phyloP scores from a whole-genome alignment of 92 coral and sea anemone genomes.

The Paramuricea clavata region DNA sequence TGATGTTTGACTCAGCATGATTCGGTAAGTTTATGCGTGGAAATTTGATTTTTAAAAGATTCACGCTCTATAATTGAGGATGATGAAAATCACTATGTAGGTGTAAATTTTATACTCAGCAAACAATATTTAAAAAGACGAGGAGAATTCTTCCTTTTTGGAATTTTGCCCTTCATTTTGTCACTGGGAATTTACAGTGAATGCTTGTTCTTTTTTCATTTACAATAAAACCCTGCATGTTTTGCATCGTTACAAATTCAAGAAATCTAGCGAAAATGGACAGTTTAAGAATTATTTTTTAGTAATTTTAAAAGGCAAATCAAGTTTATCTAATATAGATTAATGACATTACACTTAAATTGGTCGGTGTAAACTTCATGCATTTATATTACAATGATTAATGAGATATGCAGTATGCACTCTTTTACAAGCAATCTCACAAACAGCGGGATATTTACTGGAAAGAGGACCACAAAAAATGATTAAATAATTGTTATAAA shows the following conservation, averaged over 20 bases:
- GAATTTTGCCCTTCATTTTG: no score
- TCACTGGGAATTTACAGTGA: no score
- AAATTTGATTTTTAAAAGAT: not conserved
- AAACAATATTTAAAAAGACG: not conserved
- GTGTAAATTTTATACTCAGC: not conserved
- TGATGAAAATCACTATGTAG: not conserved
- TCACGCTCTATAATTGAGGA: no score
- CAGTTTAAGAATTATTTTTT: not conserved
- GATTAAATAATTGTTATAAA: not conserved
- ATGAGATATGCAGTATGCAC: not conserved
- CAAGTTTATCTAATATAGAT: not conserved
- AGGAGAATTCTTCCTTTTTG: no score
- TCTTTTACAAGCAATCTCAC: not conserved
- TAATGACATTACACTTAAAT: not conserved
- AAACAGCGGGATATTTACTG: constrained; percentile 21
- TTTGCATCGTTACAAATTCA: no score
- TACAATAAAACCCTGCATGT: no score
- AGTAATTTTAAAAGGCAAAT: not conserved
- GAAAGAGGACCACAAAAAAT: not conserved
- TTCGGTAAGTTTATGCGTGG: not conserved
- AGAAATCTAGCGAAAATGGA: no score
- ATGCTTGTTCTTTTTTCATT: no score
- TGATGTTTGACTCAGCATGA: not conserved
- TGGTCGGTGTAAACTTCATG: not conserved
- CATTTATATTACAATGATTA: constrained; percentile 12